Evolutionary conservation across 1,140 invertebrate species (phyloP).

Genomic region (Babylonia areolata): DNA sequence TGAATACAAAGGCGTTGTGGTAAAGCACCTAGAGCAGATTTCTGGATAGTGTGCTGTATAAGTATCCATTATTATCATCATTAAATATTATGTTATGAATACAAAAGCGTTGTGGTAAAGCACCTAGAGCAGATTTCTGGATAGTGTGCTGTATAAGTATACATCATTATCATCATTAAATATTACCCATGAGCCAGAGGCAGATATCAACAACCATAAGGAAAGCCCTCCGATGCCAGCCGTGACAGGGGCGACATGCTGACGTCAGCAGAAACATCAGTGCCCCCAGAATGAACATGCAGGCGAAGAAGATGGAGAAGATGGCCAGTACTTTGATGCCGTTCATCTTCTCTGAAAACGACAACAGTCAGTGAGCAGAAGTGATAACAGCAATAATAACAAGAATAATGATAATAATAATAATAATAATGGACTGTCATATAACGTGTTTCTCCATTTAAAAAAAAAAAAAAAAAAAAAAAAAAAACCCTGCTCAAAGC

Average conservation of each 20-base stretch:
- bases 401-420: not conserved
- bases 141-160: too few species aligned
- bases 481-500: too few species aligned
- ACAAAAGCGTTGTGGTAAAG: too few species aligned
- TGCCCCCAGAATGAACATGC: not conserved
- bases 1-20: too few species aligned
- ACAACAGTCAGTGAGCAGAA: not conserved
- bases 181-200: not conserved
- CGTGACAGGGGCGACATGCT: not conserved
- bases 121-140: too few species aligned
- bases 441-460: too few species aligned
- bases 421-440: not conserved
- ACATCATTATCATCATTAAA: too few species aligned
- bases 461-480: too few species aligned
- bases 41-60: too few species aligned
- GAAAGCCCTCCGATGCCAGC: not conserved
- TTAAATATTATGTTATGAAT: too few species aligned
- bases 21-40: too few species aligned
- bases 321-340: not conserved
- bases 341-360: not conserved
- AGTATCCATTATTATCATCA: too few species aligned
- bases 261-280: not conserved
- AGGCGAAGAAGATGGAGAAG: constrained; percentile 5
- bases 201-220: not conserved
- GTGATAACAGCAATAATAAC: not conserved